Evolutionary conservation across 2,797 vertebrate species (phyloP), one percentile per base, ranked within the genome.

Genomic region (Gymnopithys bicolor): DNA sequence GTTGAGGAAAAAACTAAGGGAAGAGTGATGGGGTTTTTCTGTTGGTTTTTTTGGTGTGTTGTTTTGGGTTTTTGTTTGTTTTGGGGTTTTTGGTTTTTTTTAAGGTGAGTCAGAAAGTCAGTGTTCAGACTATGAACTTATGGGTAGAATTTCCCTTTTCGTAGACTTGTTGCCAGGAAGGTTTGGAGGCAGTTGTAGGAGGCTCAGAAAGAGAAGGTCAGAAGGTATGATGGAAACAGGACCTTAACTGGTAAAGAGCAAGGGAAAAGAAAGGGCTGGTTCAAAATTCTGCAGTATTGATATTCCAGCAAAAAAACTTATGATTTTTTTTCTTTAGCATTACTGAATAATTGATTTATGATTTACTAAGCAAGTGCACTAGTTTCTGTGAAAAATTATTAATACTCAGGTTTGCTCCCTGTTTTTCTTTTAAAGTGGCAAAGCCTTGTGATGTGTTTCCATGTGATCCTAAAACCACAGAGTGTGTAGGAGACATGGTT

Each of bases 401-500:
- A 19, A 11, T 23, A 52, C 35, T 78, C 37, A 73, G 7, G 25
- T 77, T 84, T 90, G 19, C 21, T 94, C 75, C 41, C n/a, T 66
- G 1, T 81, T 96, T 89, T 46, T 83, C 16, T 92, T 94, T 92
- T 87, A 76, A 81, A 85, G 96, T 0, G 35, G 1, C 7, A 59
- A 0, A 0, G 1, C 3, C 25, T 3, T 97, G 97, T 76, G 16
- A 0, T 4, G 1, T 4, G 69, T 92, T 64, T 46, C 2, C 0
- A 12, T 97, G 97, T 56, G 94, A 97, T 52, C 0, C 0, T 0
- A 0, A 0, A 14, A 97, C 96, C 9, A 95, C 97, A 18, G 0
- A 0, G 0, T 97, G 97, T 4, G 0, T 0, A 0, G 28, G 7
- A 0, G 0, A 0, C 0, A 0, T 0, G 2, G 4, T 33, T 67